These are phyloP conservation scores for Drosophila repletoides DNA, from an alignment of 1,140 invertebrate genomes.

Conservation along the genomic window DNA sequence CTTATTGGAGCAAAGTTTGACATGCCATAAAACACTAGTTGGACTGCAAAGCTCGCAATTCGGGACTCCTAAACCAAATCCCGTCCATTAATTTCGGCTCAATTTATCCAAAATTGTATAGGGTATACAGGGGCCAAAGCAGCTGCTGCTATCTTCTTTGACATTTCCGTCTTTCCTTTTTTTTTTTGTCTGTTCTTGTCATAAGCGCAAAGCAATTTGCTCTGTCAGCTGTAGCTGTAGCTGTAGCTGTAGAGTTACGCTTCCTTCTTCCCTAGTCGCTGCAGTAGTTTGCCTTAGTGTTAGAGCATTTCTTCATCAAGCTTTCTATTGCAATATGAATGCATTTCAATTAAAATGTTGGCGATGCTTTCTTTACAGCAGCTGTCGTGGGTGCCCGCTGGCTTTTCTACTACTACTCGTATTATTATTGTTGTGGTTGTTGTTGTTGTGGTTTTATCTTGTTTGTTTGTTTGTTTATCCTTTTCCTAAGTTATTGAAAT, in stretches of 20 bases:
- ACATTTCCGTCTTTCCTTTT: slow-evolving; percentile 28
- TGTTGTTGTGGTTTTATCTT: slow-evolving; percentile 9
- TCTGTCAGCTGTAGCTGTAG: slow-evolving; percentile 49
- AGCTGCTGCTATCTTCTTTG: slow-evolving; percentile 26
- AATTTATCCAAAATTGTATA: no score
- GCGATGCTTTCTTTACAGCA: slow-evolving; percentile 58
- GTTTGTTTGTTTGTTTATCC: slow-evolving; percentile 35
- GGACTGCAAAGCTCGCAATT: no score
- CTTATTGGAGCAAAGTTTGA: no score
- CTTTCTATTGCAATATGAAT: slow-evolving; percentile 65
- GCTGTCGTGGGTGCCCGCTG: slow-evolving; percentile 54
- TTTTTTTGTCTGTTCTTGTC: slow-evolving; percentile 47
- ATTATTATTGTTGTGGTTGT: background rate
- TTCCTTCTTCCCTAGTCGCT: background rate
- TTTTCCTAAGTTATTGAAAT: slow-evolving; percentile 56
- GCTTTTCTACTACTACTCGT: slow-evolving; percentile 27
- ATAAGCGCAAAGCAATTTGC: slow-evolving; percentile 71
- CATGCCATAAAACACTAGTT: no score
- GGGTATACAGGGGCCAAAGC: no score
- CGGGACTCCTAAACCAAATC: no score
- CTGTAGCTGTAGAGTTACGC: background rate
- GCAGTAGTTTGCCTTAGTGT: background rate
- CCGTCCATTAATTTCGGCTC: no score
- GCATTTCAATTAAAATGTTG: slow-evolving; percentile 66
- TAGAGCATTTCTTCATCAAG: background rate